Conservation (phyloP, 53 echinoderm and acorn worm genomes). For the Paracentrotus lividus region DNA sequence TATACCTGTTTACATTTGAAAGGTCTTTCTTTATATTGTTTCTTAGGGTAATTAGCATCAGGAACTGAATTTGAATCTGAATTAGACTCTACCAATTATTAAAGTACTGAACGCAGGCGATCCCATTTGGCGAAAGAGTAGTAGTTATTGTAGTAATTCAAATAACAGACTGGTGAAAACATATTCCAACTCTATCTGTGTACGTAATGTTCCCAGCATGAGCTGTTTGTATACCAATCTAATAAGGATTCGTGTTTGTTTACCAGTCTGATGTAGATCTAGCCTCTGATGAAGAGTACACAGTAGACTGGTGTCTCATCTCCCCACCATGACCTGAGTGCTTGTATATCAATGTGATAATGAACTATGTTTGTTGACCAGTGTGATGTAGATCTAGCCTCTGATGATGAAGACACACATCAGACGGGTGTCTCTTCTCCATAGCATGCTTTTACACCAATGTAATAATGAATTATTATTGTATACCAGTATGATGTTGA, state of each 20-base stretch:
- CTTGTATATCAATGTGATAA: slow-evolving; percentile 18
- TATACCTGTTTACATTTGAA: too few relatives aligned
- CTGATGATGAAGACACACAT: slow-evolving; percentile 77
- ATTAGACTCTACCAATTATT: too few relatives aligned
- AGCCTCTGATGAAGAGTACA: slow-evolving; percentile 71
- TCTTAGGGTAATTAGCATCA: too few relatives aligned
- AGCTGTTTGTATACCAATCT: too few relatives aligned
- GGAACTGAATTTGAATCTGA: too few relatives aligned
- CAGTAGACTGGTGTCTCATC: slow-evolving; percentile 74
- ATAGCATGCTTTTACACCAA: slow-evolving; percentile 83
- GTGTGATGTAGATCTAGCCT: slow-evolving; percentile 79
- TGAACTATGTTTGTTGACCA: slow-evolving; percentile 23
- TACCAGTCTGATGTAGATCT: slow-evolving; percentile 81
- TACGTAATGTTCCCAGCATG: too few relatives aligned
- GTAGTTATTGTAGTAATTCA: too few relatives aligned
- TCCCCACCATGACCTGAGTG: slow-evolving; percentile 88
- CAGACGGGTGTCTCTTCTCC: slow-evolving; percentile 81
- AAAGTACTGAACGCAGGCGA: too few relatives aligned
- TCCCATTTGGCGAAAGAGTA: too few relatives aligned
- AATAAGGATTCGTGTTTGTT: slow-evolving; percentile 5
- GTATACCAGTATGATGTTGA: slow-evolving; percentile 81
- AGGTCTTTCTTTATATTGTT: too few relatives aligned
- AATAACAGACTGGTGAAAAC: too few relatives aligned
- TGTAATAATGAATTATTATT: slow-evolving; percentile 28
- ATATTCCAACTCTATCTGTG: too few relatives aligned